Evolutionary conservation across 2,797 vertebrate genomes (phyloP), one percentile per base, ranked within the genome.

Genomic region (Sebastes kiyomatsui): DNA sequence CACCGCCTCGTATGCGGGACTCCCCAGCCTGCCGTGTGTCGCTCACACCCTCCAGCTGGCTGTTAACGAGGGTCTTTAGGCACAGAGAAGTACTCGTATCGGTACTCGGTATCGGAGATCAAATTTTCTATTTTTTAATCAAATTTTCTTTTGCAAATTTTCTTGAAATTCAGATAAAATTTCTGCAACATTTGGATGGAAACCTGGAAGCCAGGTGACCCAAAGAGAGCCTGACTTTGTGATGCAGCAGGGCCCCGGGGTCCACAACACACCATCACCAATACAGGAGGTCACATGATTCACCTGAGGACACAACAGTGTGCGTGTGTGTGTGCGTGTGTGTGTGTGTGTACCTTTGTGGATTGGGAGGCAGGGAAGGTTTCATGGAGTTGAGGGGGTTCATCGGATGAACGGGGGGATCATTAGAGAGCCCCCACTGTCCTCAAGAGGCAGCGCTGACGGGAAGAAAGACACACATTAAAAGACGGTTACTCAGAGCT

Each of bases 381-480:
- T 94, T 93, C 92, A 93, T 93, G 86, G 92, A 94, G 92, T 92
- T 92, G 81, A 91, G 84, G 76, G 86, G 90, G 92, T 93, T 93
- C 92, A 93, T 94, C 81, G 83, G 90, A 92, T 91, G 88, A 90
- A 93, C 61, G 79, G 81, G 80, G 90, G 90, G 88, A 90, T 92
- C 92, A 94, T 94, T 42, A 82, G 74, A 86, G 87, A 89, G 86
- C 92, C 93, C 92, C 92, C 90, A 83, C 90, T 82, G 83, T 92
- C 85, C 71, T 91, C 60, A 80, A 85, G 85, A 84, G 70, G 87
- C 81, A 82, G 81, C 87, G 78, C 88, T 83, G 65, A 69, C 60
- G 32, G 71, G 79, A 62, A 67, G 18, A 70, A 9, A 77, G 49
- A 80, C 16, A 60, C 42, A 72, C 64, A 82, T 25, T 82, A 62